Base-by-base conservation (phyloP, 2,888 invertebrate genomes). In the Xestia rhomboidea region DNA sequence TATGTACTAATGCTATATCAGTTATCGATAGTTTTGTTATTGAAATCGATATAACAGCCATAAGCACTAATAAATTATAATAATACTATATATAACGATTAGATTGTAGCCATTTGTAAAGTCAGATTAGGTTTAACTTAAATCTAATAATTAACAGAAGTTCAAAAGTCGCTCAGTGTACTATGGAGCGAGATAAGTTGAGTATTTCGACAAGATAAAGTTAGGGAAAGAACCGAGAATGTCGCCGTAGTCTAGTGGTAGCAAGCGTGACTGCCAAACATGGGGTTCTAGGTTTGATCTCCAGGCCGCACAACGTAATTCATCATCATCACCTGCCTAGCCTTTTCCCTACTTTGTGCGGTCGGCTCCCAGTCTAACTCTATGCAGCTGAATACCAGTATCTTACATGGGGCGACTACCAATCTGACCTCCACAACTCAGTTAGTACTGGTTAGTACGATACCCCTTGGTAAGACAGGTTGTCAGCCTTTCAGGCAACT, bases 1-100 rank as follows among this genome's bases (percentile, higher is more conserved):
- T 57, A 8, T 57, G 34, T 60, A 67, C 64, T 78, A 64, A 64
- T 79, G 54, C 79, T n/a, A 13, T n/a, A 44, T 38, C 10, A 41
- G 27, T 6, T 74, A 79, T 69, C 80, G 38, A 73, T 68, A 79
- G 68, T 69, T 79, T 79, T 57, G 57, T 57, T 73, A 80, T 68
- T 80, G 24, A 24, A 62, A 49, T 64, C 21, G 46, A 74, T 80
- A 74, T 49, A 34, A 57, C n/a, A 57, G 34, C 41, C 30, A 51
- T 38, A n/a, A 49, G 24, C 10, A 68, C 54, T 74, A 66, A 81
- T 60, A 80, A 69, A 80, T 68, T 49, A 80, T 69, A 57, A 64
- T 57, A 73, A 74, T 41, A 44, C 21, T 30, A 68, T n/a, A 41
- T 30, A 68, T n/a, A 41, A 66, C 38, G 79, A 80, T 80, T 51